Conservation (phyloP, 2,888 invertebrate genomes). For the Tetragnatha montana region DNA sequence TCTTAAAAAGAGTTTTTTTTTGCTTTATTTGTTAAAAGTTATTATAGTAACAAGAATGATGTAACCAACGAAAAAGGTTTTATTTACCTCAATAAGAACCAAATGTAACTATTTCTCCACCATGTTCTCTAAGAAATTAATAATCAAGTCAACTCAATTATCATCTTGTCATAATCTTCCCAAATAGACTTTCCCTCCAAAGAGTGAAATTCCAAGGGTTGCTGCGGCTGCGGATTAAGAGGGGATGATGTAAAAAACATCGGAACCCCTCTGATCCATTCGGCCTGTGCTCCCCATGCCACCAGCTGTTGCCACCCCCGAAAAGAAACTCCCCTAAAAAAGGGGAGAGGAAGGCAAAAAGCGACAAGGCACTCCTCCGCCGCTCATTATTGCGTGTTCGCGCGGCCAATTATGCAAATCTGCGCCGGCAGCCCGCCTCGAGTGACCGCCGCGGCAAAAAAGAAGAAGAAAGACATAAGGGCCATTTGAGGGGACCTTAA, state of each 20-base stretch:
- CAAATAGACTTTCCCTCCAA: neutral
- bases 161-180: neutral
- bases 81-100: no score
- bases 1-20: no score
- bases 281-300: neutral
- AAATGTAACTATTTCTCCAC: no score
- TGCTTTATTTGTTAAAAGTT: no score
- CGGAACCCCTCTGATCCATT: conserved; percentile 7
- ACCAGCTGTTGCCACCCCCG: conserved; percentile 58
- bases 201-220: neutral
- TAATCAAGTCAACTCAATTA: no score
- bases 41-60: no score
- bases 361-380: conserved; percentile 33
- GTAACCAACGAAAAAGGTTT: no score
- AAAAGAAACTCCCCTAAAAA: conserved; percentile 64
- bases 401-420: conserved; percentile 27
- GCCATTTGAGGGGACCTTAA: conserved; percentile 53
- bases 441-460: conserved; percentile 30
- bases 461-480: conserved; percentile 42
- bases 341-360: conserved; percentile 11
- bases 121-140: no score
- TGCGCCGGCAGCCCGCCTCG: no score
- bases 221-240: conserved; percentile 4
- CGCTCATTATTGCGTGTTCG: conserved; percentile 22
- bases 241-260: conserved; percentile 46